A percentile compares a stretch with the other conserved stretches of the same genome.
These are phyloP conservation scores for Caenorhabditis inopinata DNA, from an alignment of 1,140 invertebrate species.

Conservation along the genomic window DNA sequence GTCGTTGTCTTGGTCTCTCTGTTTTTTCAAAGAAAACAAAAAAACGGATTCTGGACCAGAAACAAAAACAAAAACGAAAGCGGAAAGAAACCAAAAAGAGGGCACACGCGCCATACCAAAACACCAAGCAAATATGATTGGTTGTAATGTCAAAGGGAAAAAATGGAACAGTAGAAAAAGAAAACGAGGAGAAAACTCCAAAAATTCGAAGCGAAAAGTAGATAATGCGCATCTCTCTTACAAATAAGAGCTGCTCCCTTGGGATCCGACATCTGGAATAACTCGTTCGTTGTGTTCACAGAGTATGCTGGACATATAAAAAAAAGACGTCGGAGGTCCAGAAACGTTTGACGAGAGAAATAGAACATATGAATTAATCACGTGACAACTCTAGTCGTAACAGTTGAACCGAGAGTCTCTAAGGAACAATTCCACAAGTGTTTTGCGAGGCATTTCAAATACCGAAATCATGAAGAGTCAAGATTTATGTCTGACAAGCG, in stretches of 20 bases:
- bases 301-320: background rate
- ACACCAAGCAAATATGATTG: background rate
- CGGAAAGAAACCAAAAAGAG: background rate
- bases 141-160: background rate
- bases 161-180: background rate
- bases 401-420: background rate
- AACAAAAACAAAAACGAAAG: background rate
- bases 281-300: constrained; percentile 6
- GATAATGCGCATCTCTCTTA: constrained; percentile 16
- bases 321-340: background rate
- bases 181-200: background rate
- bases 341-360: background rate
- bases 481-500: background rate
- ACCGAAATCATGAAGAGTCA: background rate
- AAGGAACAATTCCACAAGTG: background rate
- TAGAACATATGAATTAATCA: constrained; percentile 29
- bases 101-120: background rate
- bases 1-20: background rate
- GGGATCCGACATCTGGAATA: constrained; percentile 27
- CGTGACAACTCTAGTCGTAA: background rate
- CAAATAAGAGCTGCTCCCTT: constrained; percentile 16
- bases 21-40: background rate
- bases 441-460: background rate
- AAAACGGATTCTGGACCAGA: background rate
- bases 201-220: constrained; percentile 5